Conservation (phyloP, 2,888 invertebrate genomes). For the Pristionchus arcanus region DNA sequence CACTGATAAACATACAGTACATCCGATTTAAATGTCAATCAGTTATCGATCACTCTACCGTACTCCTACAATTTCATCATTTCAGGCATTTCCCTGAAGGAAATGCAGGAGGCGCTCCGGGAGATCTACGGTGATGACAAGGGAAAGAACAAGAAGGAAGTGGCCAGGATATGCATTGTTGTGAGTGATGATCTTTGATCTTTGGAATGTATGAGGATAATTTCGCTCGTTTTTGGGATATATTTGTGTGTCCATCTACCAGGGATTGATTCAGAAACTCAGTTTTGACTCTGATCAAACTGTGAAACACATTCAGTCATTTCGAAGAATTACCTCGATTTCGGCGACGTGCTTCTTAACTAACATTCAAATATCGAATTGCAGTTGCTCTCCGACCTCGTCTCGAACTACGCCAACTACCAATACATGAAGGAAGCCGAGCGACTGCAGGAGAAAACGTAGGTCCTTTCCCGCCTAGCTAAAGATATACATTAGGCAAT, state of each 20-base stretch:
- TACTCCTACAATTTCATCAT: not conserved
- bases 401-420: slow-evolving; percentile 67
- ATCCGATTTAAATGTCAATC: no score
- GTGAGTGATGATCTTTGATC: slow-evolving; percentile 49
- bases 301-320: not conserved
- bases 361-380: slow-evolving; percentile 48
- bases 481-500: not conserved
- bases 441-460: not conserved
- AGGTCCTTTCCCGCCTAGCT: not conserved
- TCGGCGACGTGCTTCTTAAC: no score
- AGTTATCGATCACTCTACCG: not conserved
- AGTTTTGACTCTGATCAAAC: not conserved
- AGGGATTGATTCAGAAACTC: not conserved
- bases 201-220: not conserved
- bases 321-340: not conserved
- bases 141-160: slow-evolving; percentile 44
- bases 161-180: slow-evolving; percentile 56
- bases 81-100: slow-evolving; percentile 56
- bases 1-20: no score
- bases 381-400: slow-evolving; percentile 67
- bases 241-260: no score
- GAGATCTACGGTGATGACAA: slow-evolving; percentile 63
- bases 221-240: no score
- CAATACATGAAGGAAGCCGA: slow-evolving; percentile 61
- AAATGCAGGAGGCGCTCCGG: slow-evolving; percentile 60